These are phyloP conservation scores for Campaea margaritaria DNA, from an alignment of 2,888 invertebrate genomes.

Conservation along the genomic window DNA sequence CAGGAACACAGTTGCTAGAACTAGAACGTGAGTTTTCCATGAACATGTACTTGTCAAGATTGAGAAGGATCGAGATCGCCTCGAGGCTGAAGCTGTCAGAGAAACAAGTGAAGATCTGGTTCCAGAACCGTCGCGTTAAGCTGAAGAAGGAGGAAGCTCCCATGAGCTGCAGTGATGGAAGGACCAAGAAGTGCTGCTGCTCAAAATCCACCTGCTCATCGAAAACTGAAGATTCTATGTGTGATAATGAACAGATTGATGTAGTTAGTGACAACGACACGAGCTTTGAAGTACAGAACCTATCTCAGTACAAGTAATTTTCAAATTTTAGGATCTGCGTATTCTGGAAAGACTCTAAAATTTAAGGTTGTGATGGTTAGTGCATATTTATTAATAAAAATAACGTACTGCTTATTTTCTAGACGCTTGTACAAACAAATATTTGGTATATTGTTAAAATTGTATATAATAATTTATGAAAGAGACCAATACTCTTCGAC, in stretches of 20 bases:
- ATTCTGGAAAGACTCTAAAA: constrained; percentile 11
- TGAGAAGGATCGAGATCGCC: constrained; percentile 96
- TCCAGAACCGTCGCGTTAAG: constrained; percentile 97
- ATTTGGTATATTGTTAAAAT: constrained; percentile 46
- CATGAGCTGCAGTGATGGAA: constrained; percentile 56
- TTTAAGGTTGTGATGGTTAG: constrained; percentile 16
- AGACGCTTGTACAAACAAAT: constrained; percentile 8
- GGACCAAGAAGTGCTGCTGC: constrained; percentile 73
- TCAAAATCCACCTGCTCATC: constrained; percentile 65
- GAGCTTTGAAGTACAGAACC: constrained; percentile 67
- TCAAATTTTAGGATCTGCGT: neutral
- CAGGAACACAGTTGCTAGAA: constrained; percentile 94
- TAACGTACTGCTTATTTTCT: constrained; percentile 6
- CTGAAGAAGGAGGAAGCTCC: constrained; percentile 95
- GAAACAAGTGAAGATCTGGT: constrained; percentile 98
- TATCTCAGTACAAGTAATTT: constrained; percentile 62
- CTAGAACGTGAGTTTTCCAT: constrained; percentile 94
- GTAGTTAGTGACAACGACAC: constrained; percentile 76
- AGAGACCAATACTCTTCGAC: constrained; percentile 38
- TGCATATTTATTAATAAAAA: constrained; percentile 24
- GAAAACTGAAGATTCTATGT: constrained; percentile 57
- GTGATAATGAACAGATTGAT: constrained; percentile 77
- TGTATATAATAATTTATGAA: constrained; percentile 74
- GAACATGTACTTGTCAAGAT: constrained; percentile 95
- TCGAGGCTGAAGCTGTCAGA: constrained; percentile 94